Evolutionary conservation across 1,140 invertebrate species (phyloP).

Genomic region (Penaeus vannamei): DNA sequence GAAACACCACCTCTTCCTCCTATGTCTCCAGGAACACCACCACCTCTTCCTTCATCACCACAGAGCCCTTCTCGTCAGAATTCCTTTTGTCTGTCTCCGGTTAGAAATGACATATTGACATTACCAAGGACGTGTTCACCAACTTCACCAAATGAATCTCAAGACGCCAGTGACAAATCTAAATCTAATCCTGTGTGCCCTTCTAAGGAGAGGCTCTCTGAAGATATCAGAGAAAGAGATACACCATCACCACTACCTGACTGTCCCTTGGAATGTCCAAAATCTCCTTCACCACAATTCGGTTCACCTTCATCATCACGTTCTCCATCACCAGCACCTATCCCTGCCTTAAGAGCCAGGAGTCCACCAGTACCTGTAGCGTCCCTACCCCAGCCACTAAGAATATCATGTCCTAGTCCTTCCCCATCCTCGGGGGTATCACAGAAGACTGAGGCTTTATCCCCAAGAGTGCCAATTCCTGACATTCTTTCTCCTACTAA

Average conservation of each 20-base stretch:
- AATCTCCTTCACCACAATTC: slow-evolving; percentile 67
- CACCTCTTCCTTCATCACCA: slow-evolving; percentile 36
- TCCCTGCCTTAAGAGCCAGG: slow-evolving; percentile 17
- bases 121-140: slow-evolving; percentile 38
- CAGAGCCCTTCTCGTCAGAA: background rate
- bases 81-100: slow-evolving; percentile 17
- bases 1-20: slow-evolving; percentile 9
- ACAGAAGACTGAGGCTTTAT: slow-evolving; percentile 21
- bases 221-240: slow-evolving; percentile 54
- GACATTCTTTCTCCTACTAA: slow-evolving; percentile 58
- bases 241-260: slow-evolving; percentile 66
- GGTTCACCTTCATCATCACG: slow-evolving; percentile 67
- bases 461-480: slow-evolving; percentile 38
- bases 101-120: slow-evolving; percentile 1
- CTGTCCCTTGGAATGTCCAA: slow-evolving; percentile 64
- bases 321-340: slow-evolving; percentile 61
- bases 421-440: background rate
- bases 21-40: slow-evolving; percentile 16
- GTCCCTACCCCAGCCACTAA: slow-evolving; percentile 11
- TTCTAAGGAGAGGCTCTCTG: background rate
- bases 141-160: slow-evolving; percentile 28
- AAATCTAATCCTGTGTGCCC: slow-evolving; percentile 40
- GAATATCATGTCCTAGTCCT: slow-evolving; percentile 37
- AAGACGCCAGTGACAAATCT: slow-evolving; percentile 33
- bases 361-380: slow-evolving; percentile 30